Evolutionary conservation across 2,797 vertebrate species (phyloP), one percentile per base, ranked within the genome.

Genomic region (Sphenopsis melanotis): DNA sequence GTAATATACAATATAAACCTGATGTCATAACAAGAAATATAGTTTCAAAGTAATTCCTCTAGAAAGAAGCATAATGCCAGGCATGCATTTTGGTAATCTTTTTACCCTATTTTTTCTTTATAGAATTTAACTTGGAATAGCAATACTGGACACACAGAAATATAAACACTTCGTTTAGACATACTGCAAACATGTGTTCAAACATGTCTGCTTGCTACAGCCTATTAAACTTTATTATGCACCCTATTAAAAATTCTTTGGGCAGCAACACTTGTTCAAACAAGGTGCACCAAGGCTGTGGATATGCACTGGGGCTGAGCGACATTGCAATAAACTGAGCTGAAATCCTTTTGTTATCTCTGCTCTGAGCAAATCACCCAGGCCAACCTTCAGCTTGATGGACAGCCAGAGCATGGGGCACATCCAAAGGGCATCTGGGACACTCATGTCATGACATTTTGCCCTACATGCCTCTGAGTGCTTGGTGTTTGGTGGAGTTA

Each of bases 221-320:
- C 52, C 79, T 83, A 81, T 89, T 83, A 92, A 92, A 93, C 68
- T 89, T 94, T 74, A 85, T 87, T 92, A 85, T 24, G 42, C 39
- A 89, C 42, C 69, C 89, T 85, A 95, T 87, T 94, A 95, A 92
- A 94, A 80, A 83, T 80, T 78, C 68, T 85, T 89, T 89, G 46
- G 88, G 83, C 55, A 70, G 64, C 37, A 85, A 47, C 50, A 57
- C 75, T 89, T 90, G 68, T 77, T 89, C 86, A 90, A 93, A 93
- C 56, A 82, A 74, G 85, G 74, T 79, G 49, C 71, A 85, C 53
- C 23, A 37, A 44, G 32, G 29, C 75, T 78, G 5, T 61, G 69
- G 91, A 29, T 64, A 49, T 42, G 75, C 53, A 24, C 22, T 57
- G 39, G 23, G 24, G 20, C 44, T 75, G 50, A 84, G 44, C 3